Evolutionary conservation across 2,113 vertebrate species (phyloP), one percentile per base, ranked within the genome.

Genomic region (Onychostoma macrolepis): DNA sequence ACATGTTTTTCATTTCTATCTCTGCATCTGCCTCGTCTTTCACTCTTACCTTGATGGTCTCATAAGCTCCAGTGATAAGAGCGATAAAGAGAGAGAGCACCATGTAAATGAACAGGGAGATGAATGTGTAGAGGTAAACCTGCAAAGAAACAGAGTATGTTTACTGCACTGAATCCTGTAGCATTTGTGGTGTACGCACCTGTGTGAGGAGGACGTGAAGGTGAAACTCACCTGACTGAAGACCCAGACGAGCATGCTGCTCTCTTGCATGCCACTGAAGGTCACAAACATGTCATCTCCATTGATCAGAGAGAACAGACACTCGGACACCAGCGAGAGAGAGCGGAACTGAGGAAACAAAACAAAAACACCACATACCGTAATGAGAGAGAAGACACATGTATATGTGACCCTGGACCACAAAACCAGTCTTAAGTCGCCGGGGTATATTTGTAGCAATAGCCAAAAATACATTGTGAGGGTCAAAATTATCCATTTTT

Each of bases 101-200:
- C 98, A 99, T 98, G 95, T 98, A 99, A 94, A 99, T 99, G 93
- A 99, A 99, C 89, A 99, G 97, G 83, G 97, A 97, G 94, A 97
- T 98, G 95, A 98, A 99, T 89, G 95, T 96, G 93, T 99, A 99
- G 3, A 99, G 95, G 91, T 99, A 99, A 7, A 99, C 76, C 89
- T 90, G 74, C 7, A 80, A 21, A 38, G 75, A 33, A 89, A 80
- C 50, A 43, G 12, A 85, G 33, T 11, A n/a, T 6, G 6, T 82
- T 56, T 33, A 75, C 13, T 45, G 21, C 10, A 9, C 7, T 76
- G 36, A 63, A 80, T 38, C 11, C 63, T 71, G 85, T 5, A 61
- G 26, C 13, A 33, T 28, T 24, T 15, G 8, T 2, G 7, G 19
- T 48, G n/a, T 30, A 15, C 10, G 83, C 17, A 10, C 58, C 36